A percentile compares a stretch with the other conserved stretches of the same genome.
Evolutionary conservation across 2,113 vertebrate genomes (phyloP).

Genomic region (Mesitornis unicolor): DNA sequence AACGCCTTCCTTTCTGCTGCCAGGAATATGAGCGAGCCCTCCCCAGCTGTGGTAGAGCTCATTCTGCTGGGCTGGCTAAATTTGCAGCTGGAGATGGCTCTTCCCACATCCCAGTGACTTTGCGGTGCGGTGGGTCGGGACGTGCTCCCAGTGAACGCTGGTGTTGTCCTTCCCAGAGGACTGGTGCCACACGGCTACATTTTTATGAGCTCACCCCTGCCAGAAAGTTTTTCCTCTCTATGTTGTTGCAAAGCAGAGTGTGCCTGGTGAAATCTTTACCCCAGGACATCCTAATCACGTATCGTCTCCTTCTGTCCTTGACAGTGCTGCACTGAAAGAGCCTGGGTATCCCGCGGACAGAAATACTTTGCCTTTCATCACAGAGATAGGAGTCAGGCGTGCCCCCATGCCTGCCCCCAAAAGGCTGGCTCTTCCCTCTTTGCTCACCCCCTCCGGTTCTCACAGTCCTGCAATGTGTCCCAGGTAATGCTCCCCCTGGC

Average conservation of each 20-base stretch:
- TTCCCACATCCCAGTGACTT: not conserved
- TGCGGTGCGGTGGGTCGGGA: not conserved
- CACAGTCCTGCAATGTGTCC: not conserved
- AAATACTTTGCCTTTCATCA: not conserved
- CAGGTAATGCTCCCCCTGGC: not conserved
- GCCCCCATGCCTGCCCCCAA: rapidly evolving
- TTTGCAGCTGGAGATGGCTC: not conserved
- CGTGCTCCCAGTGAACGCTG: rapidly evolving
- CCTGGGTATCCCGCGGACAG: not conserved
- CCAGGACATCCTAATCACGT: not conserved
- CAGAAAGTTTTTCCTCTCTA: not conserved
- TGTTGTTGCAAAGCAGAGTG: not conserved
- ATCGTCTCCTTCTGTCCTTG: not conserved
- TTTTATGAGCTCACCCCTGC: not conserved
- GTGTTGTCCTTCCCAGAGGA: not conserved
- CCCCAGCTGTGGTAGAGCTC: not conserved
- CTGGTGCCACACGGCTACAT: not conserved
- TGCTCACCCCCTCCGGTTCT: rapidly evolving
- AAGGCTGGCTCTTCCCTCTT: not conserved
- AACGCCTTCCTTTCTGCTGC: not conserved
- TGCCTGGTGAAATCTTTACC: not conserved
- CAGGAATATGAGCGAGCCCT: rapidly evolving
- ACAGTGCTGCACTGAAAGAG: not conserved
- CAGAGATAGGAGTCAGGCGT: not conserved
- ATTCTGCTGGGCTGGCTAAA: not conserved